Base-by-base conservation (phyloP, 2,888 invertebrate genomes). In the Heliconius aoede region DNA sequence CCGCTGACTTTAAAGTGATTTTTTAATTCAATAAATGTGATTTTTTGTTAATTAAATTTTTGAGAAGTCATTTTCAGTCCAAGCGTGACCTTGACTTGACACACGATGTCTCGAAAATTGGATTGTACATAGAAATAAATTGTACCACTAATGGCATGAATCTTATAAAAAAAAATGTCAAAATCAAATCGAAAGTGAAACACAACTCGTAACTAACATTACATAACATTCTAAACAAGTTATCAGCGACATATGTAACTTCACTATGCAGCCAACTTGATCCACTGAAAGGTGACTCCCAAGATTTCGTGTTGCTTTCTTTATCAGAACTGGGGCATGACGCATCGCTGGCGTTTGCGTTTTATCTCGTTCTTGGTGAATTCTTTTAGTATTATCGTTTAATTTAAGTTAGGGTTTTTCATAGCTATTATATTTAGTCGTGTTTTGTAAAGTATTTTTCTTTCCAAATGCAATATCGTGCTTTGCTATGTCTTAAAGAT, bases 321-420 rank as follows among this genome's bases (percentile, higher is more conserved):
- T 88, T 78, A 85, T 80, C 85, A 86, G 88, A 91, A 91, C 83
- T 90, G 87, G 90, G 86, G 90, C 91, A 85, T 89, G 90, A 90
- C 90, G 76, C 58, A 60, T 58, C 72, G 72, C 32, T 72, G 32
- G 30, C 55, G 61, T 55, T 71, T 64, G 55, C 61, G 36, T 40
- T 60, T 60, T 58, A 32, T 72, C 36, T 60, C 51, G 51, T 7
- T 46, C 69, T 30, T 69, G 30, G 13, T 30, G 55, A 30, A 68
- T 68, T 51, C 40, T 51, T 68, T 51, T 65, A 65, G 15, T 65
- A 24, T 65, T 32, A 36, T 65, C 4, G 15, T 65, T 36, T 65
- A 24, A 60, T 60, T 15, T 26, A 64, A 65, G 1, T 32, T 32
- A 2, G 21, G 21, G 7, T 18, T 61, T 46, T 65, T 65, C 4